Evolutionary conservation across 2,797 vertebrate genomes (phyloP), one percentile per base, ranked within the genome.

Genomic region (Pelochelys cantorii): DNA sequence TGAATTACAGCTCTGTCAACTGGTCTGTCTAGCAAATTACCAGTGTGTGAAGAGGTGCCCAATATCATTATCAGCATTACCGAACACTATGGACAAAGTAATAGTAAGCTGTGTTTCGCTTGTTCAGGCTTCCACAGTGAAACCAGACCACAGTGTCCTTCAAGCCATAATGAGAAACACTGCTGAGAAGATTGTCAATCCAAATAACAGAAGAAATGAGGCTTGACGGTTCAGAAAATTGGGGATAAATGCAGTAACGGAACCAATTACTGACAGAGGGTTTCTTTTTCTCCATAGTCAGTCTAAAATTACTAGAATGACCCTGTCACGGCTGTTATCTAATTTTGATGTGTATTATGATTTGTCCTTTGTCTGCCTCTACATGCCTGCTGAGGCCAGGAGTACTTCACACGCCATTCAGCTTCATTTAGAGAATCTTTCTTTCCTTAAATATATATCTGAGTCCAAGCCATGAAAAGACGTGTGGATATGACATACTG

Each of bases 81-180:
- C 23, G 77, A 89, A 14, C 62, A 59, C 93, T 31, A 20, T 1
- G 60, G 77, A 83, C 60, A 71, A 85, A 3, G 17, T 79, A 87
- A 85, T 55, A 83, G 90, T 29, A 87, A 87, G 62, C 81, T 93
- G 14, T 11, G 22, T 42, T 87, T 91, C 84, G 68, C 89, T 90
- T 0, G 0, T 60, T 92, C 80, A 29, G 31, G 65, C 81, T 48
- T 80, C 88, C 37, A 65, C 84, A 25, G 0, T 53, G 42, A 96
- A 96, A 95, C 55, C 29, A 92, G 97, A 97, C 95, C 94, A 87
- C 55, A 15, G 53, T 85, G 94, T 95, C 96, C 96, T 97, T 96
- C 94, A 94, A 89, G 53, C 53, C 52, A 7, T 92, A 95, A 95
- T 75, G 92, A 94, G 92, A 92, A 91, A 84, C 87, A 53, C 87